Evolutionary conservation across 2,797 vertebrate species (phyloP), one percentile per base, ranked within the genome.

Genomic region (Sebastes vulpes): DNA sequence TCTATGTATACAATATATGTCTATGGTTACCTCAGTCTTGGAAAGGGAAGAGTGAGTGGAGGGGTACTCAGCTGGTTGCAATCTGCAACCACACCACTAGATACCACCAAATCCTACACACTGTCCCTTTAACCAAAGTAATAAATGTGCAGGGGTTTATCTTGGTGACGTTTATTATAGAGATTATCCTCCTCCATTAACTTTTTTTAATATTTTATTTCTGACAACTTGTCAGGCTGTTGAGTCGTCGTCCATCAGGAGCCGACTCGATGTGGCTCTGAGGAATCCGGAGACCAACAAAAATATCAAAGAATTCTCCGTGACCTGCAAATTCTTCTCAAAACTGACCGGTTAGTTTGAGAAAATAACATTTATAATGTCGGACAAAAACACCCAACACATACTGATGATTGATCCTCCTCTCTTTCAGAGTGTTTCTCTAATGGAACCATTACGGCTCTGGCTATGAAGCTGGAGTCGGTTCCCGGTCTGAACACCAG

Each of bases 371-470:
- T 7, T 8, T 20, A 5, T 16, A 4, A 5, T 18, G 1, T 3
- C 20, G 1, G 7, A 28, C 2, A 12, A 3, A 81, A 16, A 42
- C 38, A 23, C 3, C 1, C 1, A 9, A 1, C 0, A 0, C 1
- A 6, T 4, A 2, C 3, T 67, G 3, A 71, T 2, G 1, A 18
- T 4, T 14, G 12, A 6, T 23, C 9, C 1, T 59, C 1, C 1
- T 26, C n/a, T 54, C 75, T 50, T 78, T 9, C 82, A 97, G 97
- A 93, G 29, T 98, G 97, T 81, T 91, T 95, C 14, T 90, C 97
- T 10, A 96, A 96, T 52, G 97, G 97, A 1, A 97, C 95, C 1
- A 94, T 97, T 53, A 86, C 94, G 0, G 80, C 96, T 25, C 79
- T 95, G 35, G 96, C 95, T 29, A 5, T 96, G 18, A 97, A 96